phyloP scores from a whole-genome alignment of 2,113 vertebrate species.

The Chrysochloris asiatica region DNA sequence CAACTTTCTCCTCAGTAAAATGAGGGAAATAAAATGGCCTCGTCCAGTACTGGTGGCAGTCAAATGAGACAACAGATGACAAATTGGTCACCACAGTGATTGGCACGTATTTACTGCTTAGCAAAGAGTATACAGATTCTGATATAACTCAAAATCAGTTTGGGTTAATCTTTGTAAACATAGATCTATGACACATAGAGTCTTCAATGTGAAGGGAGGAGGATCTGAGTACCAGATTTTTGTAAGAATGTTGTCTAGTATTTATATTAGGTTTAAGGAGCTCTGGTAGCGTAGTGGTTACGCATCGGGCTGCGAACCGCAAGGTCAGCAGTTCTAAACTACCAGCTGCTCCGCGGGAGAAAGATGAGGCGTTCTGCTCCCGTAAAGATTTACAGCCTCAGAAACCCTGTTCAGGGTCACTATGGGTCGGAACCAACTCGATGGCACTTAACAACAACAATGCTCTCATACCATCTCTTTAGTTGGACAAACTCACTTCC shows the following conservation, averaged over 20 bases:
- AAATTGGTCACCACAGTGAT: neutral
- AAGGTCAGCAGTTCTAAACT: no score
- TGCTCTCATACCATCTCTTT: constrained; percentile 1
- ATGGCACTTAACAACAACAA: no score
- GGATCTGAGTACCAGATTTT: neutral
- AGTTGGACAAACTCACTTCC: constrained; percentile 15
- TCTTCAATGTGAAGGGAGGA: neutral
- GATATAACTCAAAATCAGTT: neutral
- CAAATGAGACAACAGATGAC: neutral
- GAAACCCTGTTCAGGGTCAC: no score
- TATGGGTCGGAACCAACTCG: no score
- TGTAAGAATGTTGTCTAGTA: neutral
- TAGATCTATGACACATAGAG: no score
- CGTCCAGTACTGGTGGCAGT: neutral
- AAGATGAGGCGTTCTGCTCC: no score
- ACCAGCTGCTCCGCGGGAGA: no score
- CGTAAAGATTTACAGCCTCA: no score
- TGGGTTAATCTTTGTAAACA: neutral
- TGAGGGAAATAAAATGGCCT: neutral
- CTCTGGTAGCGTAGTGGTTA: no score
- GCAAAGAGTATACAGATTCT: neutral
- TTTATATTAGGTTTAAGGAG: constrained; percentile 30
- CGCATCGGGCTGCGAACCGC: no score
- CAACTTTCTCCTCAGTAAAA: neutral
- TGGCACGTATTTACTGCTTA: neutral